A percentile compares a stretch with the other conserved stretches of the same genome.
Conservation (phyloP, 2,797 vertebrate genomes). For the Chelonia mydas region DNA sequence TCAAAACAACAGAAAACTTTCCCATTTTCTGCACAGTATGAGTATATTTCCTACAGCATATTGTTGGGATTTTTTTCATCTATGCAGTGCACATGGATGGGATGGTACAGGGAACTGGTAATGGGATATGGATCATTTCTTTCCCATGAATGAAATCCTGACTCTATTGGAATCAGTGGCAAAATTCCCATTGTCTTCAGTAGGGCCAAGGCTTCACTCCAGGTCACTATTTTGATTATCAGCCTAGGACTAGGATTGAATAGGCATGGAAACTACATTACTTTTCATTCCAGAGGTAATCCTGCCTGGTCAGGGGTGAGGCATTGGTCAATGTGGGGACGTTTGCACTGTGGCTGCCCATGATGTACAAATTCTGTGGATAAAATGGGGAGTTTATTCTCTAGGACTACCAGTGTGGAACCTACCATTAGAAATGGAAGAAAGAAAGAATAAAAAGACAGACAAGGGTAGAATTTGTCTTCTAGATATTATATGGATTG, state of each 20-base stretch:
- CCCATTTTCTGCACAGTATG: not conserved
- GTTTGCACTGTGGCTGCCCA: not conserved
- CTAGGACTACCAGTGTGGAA: not conserved
- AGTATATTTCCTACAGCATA: not conserved
- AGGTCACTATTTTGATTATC: not conserved
- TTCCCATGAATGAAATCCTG: not conserved
- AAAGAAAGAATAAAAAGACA: not conserved
- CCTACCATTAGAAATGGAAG: not conserved
- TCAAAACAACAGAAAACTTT: no score
- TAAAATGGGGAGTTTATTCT: not conserved
- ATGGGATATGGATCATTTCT: not conserved
- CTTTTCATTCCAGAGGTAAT: slow-evolving; percentile 12
- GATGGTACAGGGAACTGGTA: not conserved
- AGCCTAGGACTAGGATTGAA: no score
- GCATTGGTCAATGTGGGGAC: not conserved
- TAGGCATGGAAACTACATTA: not conserved
- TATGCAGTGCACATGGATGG: not conserved
- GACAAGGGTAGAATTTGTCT: not conserved
- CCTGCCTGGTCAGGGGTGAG: not conserved
- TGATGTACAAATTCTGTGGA: not conserved
- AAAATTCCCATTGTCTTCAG: not conserved
- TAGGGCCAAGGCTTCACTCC: not conserved
- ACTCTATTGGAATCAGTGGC: no score
- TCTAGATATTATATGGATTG: slow-evolving; percentile 10
- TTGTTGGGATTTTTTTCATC: not conserved